Evolutionary conservation across 1,140 invertebrate species (phyloP).

Genomic region (Drosophila malerkotliana): DNA sequence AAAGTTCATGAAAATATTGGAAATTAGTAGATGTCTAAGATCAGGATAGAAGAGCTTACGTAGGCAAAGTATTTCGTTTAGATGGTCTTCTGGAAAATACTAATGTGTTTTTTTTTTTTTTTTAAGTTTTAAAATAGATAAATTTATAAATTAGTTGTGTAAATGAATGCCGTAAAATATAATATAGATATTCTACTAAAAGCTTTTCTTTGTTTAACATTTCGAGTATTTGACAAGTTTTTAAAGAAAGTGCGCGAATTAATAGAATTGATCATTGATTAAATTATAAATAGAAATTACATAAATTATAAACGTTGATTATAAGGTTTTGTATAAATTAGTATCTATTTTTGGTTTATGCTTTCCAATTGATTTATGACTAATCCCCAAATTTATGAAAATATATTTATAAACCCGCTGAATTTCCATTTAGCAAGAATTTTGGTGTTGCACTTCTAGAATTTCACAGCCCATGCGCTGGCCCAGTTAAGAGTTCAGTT

Average conservation of each 20-base stretch:
- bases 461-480: conserved; percentile 54
- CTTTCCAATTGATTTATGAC: not conserved
- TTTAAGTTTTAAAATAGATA: not conserved
- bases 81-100: not conserved
- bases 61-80: not conserved
- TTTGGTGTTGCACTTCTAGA: conserved; percentile 26
- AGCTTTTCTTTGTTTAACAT: conserved; percentile 50
- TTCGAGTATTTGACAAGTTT: conserved; percentile 37
- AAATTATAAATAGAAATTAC: not conserved
- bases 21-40: conserved; percentile 6
- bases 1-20: conserved; percentile 54
- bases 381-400: not conserved
- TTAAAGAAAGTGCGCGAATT: conserved; percentile 9
- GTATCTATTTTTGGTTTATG: not conserved
- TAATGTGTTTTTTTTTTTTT: not conserved
- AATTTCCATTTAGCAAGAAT: conserved; percentile 35
- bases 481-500: conserved; percentile 62
- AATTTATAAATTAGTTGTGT: not conserved
- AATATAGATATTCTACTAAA: conserved; percentile 19
- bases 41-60: not conserved
- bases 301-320: not conserved
- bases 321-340: not conserved
- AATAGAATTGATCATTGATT: not conserved
- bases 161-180: not conserved
- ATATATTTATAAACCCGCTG: conserved; percentile 12